Conservation (phyloP, 1,140 invertebrate genomes). For the Archivesica marissinica region DNA sequence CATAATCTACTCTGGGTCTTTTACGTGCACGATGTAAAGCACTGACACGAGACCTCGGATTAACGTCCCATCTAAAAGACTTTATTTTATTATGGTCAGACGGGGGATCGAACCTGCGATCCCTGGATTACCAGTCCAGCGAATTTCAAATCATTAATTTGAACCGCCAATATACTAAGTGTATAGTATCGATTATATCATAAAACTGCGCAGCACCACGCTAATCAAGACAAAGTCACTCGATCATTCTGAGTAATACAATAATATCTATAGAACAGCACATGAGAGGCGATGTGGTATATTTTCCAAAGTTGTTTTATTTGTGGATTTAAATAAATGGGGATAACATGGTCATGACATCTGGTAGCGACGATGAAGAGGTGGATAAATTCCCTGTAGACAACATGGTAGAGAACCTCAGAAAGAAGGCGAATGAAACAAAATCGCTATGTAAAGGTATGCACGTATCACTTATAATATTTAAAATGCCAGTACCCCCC, state of each 20-base stretch:
- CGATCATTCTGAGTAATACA: not conserved
- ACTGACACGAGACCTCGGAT: too few relatives aligned
- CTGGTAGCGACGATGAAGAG: not conserved
- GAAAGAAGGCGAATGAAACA: not conserved
- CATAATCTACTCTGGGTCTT: too few relatives aligned
- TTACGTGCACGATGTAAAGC: too few relatives aligned
- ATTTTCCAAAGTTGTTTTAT: not conserved
- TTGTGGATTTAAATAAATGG: not conserved
- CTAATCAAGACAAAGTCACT: not conserved
- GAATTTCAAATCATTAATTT: not conserved
- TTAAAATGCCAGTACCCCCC: not conserved
- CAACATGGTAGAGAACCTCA: not conserved
- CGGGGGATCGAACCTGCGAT: too few relatives aligned
- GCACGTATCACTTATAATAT: not conserved
- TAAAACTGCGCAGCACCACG: not conserved
- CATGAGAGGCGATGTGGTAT: not conserved
- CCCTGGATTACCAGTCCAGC: too few relatives aligned
- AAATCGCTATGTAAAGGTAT: not conserved
- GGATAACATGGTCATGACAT: not conserved
- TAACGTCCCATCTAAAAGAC: too few relatives aligned
- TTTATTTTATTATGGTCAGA: too few relatives aligned
- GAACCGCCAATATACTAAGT: not conserved
- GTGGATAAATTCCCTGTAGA: not conserved
- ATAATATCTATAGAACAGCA: not conserved
- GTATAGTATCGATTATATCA: not conserved